A percentile compares a stretch with the other conserved stretches of the same genome.
These are phyloP conservation scores for Therioaphis trifolii DNA, from an alignment of 2,888 invertebrate genomes.

Conservation along the genomic window DNA sequence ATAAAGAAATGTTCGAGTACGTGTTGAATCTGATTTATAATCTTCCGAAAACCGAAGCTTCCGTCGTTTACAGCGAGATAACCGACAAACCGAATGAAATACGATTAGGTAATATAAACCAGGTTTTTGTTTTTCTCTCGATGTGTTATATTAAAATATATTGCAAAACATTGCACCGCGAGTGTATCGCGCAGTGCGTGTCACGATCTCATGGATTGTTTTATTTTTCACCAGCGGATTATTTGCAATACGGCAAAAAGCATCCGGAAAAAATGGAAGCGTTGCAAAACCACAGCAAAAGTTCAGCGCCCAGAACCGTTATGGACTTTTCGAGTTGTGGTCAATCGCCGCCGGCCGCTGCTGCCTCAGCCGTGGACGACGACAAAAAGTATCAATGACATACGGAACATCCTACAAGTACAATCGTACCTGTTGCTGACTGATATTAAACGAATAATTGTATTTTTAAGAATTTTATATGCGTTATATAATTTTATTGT, in stretches of 20 bases:
- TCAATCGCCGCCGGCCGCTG: not conserved
- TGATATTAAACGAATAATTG: slow-evolving; percentile 23
- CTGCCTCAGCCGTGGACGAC: not conserved
- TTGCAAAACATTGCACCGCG: no score
- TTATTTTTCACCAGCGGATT: slow-evolving; percentile 36
- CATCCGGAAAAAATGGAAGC: slow-evolving; percentile 45
- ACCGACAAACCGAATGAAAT: slow-evolving; percentile 48
- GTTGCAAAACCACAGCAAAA: slow-evolving; percentile 16
- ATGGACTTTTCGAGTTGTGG: slow-evolving; percentile 38
- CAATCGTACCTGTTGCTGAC: slow-evolving; percentile 58
- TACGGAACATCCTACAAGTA: slow-evolving; percentile 40
- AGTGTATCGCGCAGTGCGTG: no score
- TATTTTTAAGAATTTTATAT: slow-evolving; percentile 9
- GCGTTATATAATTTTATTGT: not conserved
- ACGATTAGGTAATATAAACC: slow-evolving; percentile 36
- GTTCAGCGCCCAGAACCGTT: slow-evolving; percentile 11
- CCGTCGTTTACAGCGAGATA: slow-evolving; percentile 22
- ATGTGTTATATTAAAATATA: no score
- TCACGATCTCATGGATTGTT: no score
- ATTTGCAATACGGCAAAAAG: slow-evolving; percentile 13
- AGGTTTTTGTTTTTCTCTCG: no score
- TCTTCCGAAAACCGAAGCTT: slow-evolving; percentile 49
- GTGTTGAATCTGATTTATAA: slow-evolving; percentile 54
- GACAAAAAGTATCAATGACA: slow-evolving; percentile 54
- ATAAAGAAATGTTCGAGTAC: slow-evolving; percentile 61